These are phyloP conservation scores for Pipa parva DNA, from an alignment of 2,113 vertebrate genomes.

Conservation along the genomic window DNA sequence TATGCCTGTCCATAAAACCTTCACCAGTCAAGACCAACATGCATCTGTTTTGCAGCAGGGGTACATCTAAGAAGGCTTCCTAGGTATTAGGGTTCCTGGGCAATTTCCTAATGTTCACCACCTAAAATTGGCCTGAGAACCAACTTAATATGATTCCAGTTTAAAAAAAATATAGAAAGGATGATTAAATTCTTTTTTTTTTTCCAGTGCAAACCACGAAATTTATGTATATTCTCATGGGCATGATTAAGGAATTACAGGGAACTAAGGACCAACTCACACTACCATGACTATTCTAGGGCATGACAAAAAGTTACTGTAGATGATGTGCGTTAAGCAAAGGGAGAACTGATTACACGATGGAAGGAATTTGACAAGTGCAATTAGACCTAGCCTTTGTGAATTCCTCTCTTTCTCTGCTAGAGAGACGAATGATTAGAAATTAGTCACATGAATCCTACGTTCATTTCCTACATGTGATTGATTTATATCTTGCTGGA, in stretches of 20 bases:
- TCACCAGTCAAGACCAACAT: too few species aligned
- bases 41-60: too few species aligned
- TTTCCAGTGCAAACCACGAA: constrained; percentile 8
- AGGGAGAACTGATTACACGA: constrained; percentile 16
- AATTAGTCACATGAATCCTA: neutral
- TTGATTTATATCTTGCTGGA: neutral
- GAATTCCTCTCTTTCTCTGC: neutral
- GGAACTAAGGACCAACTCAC: constrained; percentile 8
- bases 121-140: too few species aligned
- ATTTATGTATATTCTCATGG: neutral
- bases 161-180: neutral
- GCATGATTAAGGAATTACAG: constrained; percentile 23
- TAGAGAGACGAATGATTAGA: neutral
- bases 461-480: neutral
- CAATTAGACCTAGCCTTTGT: neutral
- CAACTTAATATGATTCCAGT: constrained; percentile 8
- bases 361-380: constrained; percentile 28
- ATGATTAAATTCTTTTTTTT: neutral
- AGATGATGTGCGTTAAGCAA: constrained; percentile 2
- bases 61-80: too few species aligned
- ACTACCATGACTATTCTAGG: neutral
- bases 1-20: too few species aligned
- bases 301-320: constrained; percentile 31
- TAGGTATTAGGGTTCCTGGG: too few species aligned
- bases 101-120: too few species aligned